phyloP scores from a whole-genome alignment of 2,888 invertebrate genomes.

The Stenichneumon culpator region DNA sequence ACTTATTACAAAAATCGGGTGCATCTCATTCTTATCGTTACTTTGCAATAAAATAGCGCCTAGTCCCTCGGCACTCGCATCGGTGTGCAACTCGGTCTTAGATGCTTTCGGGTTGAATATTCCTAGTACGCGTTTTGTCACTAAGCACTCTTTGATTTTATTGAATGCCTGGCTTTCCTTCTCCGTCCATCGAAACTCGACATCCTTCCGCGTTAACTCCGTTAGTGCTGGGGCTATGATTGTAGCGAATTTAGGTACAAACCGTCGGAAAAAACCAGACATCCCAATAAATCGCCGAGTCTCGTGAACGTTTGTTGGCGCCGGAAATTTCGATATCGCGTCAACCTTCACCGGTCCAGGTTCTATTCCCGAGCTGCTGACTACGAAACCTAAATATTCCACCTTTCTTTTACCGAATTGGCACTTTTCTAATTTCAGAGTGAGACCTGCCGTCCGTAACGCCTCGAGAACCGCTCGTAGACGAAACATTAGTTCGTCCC shows the following conservation, averaged over 20 bases:
- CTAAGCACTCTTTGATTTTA: background rate
- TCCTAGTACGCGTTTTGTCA: background rate
- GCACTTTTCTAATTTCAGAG: slow-evolving; percentile 75
- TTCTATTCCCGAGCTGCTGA: slow-evolving; percentile 69
- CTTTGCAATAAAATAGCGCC: slow-evolving; percentile 20
- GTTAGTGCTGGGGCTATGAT: too few relatives aligned
- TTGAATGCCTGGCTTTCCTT: background rate
- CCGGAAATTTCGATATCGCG: slow-evolving; percentile 60
- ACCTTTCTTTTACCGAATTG: slow-evolving; percentile 71
- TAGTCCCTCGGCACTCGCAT: slow-evolving; percentile 11
- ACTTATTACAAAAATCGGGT: slow-evolving; percentile 34
- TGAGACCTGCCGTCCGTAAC: slow-evolving; percentile 71
- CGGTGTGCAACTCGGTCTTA: background rate
- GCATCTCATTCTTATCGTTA: slow-evolving; percentile 22
- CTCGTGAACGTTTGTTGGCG: slow-evolving; percentile 34
- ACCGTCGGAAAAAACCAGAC: too few relatives aligned
- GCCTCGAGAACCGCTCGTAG: slow-evolving; percentile 70
- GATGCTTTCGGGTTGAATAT: background rate
- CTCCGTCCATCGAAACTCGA: slow-evolving; percentile 37
- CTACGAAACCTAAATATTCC: slow-evolving; percentile 75
- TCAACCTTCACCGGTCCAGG: slow-evolving; percentile 49
- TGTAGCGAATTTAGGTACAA: too few relatives aligned
- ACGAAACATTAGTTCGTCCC: slow-evolving; percentile 70
- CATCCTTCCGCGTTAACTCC: slow-evolving; percentile 2
- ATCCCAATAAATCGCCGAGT: too few relatives aligned